These are phyloP conservation scores for Notospermus geniculatus DNA, from an alignment of 1,140 invertebrate species.

Conservation along the genomic window DNA sequence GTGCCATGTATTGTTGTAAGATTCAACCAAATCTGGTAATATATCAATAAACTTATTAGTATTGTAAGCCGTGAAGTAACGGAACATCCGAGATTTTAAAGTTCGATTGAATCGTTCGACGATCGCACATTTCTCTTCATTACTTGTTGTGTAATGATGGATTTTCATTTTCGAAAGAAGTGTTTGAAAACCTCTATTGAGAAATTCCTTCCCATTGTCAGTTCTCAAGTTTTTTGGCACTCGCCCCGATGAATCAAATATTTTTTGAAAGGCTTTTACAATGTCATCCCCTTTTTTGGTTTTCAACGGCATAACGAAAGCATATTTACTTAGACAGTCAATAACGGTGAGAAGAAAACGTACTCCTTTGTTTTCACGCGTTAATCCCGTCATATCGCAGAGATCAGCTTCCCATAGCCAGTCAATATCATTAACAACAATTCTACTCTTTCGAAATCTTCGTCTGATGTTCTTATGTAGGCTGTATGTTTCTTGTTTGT, in stretches of 20 bases:
- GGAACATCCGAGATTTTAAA: not conserved
- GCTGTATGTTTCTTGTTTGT: not conserved
- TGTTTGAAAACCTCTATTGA: not conserved
- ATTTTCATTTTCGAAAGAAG: not conserved
- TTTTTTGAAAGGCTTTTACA: slow-evolving; percentile 3
- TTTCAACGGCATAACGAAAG: not conserved
- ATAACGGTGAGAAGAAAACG: not conserved
- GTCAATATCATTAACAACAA: not conserved
- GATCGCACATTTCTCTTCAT: not conserved
- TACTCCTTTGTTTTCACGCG: not conserved
- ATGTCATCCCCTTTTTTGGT: not conserved
- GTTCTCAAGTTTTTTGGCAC: not conserved
- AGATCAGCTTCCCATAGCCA: not conserved
- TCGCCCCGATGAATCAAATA: not conserved
- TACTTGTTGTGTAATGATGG: not conserved
- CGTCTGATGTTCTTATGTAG: not conserved
- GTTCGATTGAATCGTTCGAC: not conserved
- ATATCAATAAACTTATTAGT: not conserved
- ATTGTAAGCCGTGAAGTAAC: not conserved
- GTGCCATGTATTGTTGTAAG: slow-evolving; percentile 4
- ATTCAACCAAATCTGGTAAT: not conserved
- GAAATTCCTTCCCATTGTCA: not conserved
- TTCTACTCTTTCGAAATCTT: slow-evolving; percentile 1
- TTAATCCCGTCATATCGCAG: not conserved
- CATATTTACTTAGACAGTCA: not conserved